Evolutionary conservation across 2,888 invertebrate species (phyloP), one percentile per base, ranked within the genome.

Genomic region (Meiosimyza decipiens): DNA sequence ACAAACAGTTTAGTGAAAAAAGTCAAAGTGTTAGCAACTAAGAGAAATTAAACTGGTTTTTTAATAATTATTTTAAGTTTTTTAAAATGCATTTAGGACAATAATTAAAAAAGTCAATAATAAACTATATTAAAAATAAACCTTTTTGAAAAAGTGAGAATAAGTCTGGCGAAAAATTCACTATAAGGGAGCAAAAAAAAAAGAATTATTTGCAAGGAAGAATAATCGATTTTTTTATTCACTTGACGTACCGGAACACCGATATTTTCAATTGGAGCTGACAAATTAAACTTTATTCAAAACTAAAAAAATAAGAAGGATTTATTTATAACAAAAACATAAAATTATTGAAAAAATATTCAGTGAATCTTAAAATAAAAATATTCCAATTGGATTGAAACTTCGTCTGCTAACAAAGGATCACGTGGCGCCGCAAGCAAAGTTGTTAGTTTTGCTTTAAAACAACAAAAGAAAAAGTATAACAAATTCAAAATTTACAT

Each of bases 201-300:
- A 47, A n/a, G 12, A 66, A 54, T 12, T 7, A 22, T n/a, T 40
- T 16, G 9, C 12, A 57, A 49, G 13, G 9, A 66, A 52, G 60
- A 33, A 65, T 65, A 65, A 71, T 71, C 71, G 71, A 71, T 71
- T 65, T 65, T 71, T 40, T 47, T 68, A 6, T 28, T 28, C 40
- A 49, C 69, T 47, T n/a, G 18, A 40, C 18, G 22, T 28, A 3
- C 52, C 54, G 54, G 12, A 55, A 40, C 33, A 54, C 12, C 15
- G 28, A 33, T 54, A 54, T 65, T 65, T 62, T 12, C 50, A 63
- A 63, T 50, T 50, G 7, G 3, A 63, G 3, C 47, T 47, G 18
- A 47, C 18, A 18, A 7, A 15, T 3, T 15, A 16, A 49, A 40
- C 22, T 22, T 22, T 22, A 22, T 22, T 22, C 22, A 22, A 22